These are phyloP conservation scores for Watsonalla binaria DNA, from an alignment of 2,888 invertebrate species.

Conservation along the genomic window DNA sequence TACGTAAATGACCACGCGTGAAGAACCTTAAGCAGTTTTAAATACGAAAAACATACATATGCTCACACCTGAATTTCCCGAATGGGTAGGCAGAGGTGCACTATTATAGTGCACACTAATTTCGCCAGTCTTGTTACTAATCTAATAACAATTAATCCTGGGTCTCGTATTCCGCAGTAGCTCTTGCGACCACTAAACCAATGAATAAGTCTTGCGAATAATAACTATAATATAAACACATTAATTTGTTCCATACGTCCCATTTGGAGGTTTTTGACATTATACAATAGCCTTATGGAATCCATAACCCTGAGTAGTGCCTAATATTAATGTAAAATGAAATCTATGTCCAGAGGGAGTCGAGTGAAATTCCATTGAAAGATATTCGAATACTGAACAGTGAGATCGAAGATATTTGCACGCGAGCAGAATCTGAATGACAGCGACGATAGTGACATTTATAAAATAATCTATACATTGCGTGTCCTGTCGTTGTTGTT, in stretches of 20 bases:
- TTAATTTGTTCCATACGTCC: conserved; percentile 3
- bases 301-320: background rate
- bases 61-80: too few relatives aligned
- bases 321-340: conserved; percentile 8
- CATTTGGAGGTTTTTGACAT: conserved; percentile 12
- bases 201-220: background rate
- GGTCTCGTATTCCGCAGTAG: too few relatives aligned
- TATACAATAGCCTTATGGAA: background rate
- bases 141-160: too few relatives aligned
- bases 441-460: background rate
- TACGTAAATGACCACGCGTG: background rate
- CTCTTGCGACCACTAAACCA: too few relatives aligned
- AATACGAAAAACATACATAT: too few relatives aligned
- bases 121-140: too few relatives aligned
- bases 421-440: conserved; percentile 38
- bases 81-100: too few relatives aligned
- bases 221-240: conserved; percentile 3
- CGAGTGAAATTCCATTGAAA: conserved; percentile 20
- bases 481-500: conserved; percentile 13
- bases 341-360: conserved; percentile 14
- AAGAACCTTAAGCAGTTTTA: background rate
- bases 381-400: conserved; percentile 16
- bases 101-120: too few relatives aligned
- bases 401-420: conserved; percentile 48
- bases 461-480: conserved; percentile 11